phyloP scores from a whole-genome alignment of 2,888 invertebrate genomes.

The Aquatica leii region DNA sequence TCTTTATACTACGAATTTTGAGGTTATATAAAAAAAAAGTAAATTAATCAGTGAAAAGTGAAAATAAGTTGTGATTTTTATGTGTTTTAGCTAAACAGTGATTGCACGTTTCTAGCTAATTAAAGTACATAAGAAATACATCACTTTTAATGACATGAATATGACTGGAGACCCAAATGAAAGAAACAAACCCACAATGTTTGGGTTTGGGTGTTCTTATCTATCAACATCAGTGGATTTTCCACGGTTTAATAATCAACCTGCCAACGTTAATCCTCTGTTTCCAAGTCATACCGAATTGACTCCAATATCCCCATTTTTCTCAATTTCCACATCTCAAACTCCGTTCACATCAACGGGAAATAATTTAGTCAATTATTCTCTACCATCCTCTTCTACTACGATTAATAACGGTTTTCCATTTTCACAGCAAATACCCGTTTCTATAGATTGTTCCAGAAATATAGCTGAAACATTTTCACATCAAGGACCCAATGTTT shows the following conservation, averaged over 20 bases:
- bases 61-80: too few relatives aligned
- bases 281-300: not conserved
- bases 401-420: not conserved
- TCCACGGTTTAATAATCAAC: conserved; percentile 7
- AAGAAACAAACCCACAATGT: conserved; percentile 51
- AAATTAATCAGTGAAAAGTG: too few relatives aligned
- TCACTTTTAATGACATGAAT: conserved; percentile 36
- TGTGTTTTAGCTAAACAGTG: too few relatives aligned
- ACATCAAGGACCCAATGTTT: not conserved
- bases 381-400: conserved; percentile 12
- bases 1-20: too few relatives aligned
- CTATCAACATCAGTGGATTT: conserved; percentile 40
- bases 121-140: too few relatives aligned
- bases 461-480: not conserved
- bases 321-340: too few relatives aligned
- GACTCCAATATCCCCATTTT: too few relatives aligned
- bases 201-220: conserved; percentile 52
- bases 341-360: not conserved
- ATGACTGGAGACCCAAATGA: conserved; percentile 56
- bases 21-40: too few relatives aligned
- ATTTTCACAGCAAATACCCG: conserved; percentile 11
- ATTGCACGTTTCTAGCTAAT: too few relatives aligned
- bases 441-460: not conserved
- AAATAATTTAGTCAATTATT: conserved; percentile 1
- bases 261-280: not conserved